A percentile compares a stretch with the other conserved stretches of the same genome.
Conservation (phyloP, 2,113 vertebrate genomes). For the Kryptolebias marmoratus region DNA sequence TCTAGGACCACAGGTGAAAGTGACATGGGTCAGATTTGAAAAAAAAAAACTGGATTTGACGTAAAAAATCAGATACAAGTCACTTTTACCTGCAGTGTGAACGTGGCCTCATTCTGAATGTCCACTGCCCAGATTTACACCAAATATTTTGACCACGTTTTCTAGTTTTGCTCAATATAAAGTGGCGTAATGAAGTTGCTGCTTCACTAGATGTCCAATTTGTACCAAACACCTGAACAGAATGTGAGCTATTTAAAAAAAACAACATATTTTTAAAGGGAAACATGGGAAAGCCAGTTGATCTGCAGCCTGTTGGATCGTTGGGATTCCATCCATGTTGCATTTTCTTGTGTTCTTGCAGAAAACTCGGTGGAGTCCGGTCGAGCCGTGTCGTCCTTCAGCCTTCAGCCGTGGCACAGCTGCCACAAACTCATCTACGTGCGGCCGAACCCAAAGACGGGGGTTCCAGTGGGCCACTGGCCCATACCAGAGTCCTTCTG, state of each 20-base stretch:
- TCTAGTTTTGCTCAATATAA: too few species aligned
- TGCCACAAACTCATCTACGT: conserved; percentile 98
- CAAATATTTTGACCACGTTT: too few species aligned
- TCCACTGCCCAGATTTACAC: too few species aligned
- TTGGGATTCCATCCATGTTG: conserved; percentile 4
- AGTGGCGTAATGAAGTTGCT: neutral
- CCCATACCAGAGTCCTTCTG: conserved; percentile 97
- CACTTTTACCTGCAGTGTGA: too few species aligned
- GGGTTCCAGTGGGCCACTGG: conserved; percentile 97
- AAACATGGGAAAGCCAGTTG: too few species aligned
- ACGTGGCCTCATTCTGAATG: too few species aligned
- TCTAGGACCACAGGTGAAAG: too few species aligned
- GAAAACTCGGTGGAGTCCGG: conserved; percentile 86
- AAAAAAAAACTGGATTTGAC: too few species aligned
- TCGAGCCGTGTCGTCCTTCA: conserved; percentile 72
- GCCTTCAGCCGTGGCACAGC: conserved; percentile 92
- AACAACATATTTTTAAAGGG: too few species aligned
- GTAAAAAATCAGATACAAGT: too few species aligned
- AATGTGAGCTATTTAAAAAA: too few species aligned
- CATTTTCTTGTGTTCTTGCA: conserved; percentile 51
- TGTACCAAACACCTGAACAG: neutral
- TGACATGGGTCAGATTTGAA: too few species aligned
- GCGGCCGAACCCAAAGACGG: conserved; percentile 96
- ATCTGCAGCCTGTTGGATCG: neutral
- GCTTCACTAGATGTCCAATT: neutral